Evolutionary conservation across 2,113 vertebrate species (phyloP).

Genomic region (Ursus arctos): DNA sequence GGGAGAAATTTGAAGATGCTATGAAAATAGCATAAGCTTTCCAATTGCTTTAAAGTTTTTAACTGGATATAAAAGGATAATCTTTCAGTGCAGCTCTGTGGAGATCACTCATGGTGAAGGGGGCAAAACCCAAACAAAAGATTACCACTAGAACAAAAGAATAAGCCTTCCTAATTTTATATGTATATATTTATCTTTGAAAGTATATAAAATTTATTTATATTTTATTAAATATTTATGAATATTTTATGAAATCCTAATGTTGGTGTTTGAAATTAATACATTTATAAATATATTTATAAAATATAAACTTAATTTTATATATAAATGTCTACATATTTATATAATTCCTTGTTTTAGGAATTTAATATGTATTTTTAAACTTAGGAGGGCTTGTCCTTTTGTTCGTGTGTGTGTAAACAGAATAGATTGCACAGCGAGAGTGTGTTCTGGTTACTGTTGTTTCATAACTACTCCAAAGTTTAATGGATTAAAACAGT

Average conservation of each 20-base stretch:
- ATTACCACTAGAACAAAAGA: conserved; percentile 8
- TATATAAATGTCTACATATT: neutral
- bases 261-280: neutral
- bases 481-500: neutral
- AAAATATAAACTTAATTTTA: no score
- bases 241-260: neutral
- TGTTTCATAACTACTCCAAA: conserved; percentile 2
- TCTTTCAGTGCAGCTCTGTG: neutral
- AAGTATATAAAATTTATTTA: neutral
- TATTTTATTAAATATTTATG: neutral
- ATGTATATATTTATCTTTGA: neutral
- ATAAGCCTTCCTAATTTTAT: neutral
- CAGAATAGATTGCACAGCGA: neutral
- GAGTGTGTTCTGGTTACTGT: neutral
- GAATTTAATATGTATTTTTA: neutral
- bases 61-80: neutral
- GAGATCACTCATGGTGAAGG: neutral
- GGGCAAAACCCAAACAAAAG: neutral
- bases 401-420: neutral
- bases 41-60: neutral
- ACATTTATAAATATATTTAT: neutral
- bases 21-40: neutral
- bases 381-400: neutral
- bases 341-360: neutral
- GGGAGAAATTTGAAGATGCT: neutral